Evolutionary conservation across 1,140 invertebrate genomes (phyloP).

Genomic region (Samia ricini): DNA sequence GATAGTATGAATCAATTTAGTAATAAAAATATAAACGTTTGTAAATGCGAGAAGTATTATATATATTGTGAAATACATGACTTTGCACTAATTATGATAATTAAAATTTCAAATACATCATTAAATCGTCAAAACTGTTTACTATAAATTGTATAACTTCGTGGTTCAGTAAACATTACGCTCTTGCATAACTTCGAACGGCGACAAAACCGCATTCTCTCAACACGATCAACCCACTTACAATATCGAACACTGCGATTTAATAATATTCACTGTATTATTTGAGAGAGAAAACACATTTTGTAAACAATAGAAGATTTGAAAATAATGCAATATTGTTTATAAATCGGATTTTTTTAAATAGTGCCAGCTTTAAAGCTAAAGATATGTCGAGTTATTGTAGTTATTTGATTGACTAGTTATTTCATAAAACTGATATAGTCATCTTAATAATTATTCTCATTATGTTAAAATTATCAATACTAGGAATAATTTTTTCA

Average conservation of each 20-base stretch:
- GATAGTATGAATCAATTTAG: too few species aligned
- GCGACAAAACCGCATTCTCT: slow-evolving; percentile 8
- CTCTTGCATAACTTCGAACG: background rate
- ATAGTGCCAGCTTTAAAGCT: too few species aligned
- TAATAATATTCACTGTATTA: background rate
- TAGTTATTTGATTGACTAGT: too few species aligned
- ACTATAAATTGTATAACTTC: background rate
- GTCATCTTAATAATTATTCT: too few species aligned
- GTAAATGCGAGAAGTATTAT: too few species aligned
- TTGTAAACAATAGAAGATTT: background rate
- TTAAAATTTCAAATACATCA: background rate
- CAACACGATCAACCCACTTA: slow-evolving; percentile 7
- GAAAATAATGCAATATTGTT: background rate
- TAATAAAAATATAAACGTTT: too few species aligned
- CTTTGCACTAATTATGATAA: background rate
- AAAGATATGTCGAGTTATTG: too few species aligned
- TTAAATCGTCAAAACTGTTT: background rate
- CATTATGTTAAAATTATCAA: too few species aligned
- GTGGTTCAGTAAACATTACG: background rate
- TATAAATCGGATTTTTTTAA: too few species aligned
- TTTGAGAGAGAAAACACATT: background rate
- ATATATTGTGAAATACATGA: background rate
- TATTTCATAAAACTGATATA: too few species aligned
- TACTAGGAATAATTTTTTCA: too few species aligned
- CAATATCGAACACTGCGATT: background rate